phyloP scores from a whole-genome alignment of 2,888 invertebrate genomes.

The Athripsodes cinereus region DNA sequence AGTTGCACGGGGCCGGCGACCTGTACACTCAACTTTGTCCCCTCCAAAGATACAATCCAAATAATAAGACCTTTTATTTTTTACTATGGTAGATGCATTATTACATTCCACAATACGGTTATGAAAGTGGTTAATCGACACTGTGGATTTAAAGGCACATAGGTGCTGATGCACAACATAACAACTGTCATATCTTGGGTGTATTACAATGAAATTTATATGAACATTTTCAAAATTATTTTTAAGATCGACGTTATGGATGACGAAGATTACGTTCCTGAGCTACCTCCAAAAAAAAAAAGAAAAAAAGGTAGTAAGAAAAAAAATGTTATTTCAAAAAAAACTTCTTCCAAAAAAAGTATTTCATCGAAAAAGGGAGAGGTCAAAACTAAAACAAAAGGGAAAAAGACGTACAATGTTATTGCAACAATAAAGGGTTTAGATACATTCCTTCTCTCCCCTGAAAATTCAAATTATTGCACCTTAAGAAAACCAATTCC shows the following conservation, averaged over 20 bases:
- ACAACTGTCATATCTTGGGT: too few species aligned
- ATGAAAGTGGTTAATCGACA: too few species aligned
- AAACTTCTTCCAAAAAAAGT: too few species aligned
- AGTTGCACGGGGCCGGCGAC: too few species aligned
- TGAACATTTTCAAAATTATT: constrained; percentile 23
- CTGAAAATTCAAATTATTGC: not conserved
- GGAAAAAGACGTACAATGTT: not conserved
- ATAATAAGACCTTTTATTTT: too few species aligned
- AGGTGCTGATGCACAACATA: too few species aligned
- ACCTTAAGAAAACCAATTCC: not conserved
- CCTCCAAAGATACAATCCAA: too few species aligned
- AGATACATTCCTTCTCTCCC: not conserved
- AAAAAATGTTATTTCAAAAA: not conserved
- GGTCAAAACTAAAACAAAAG: not conserved
- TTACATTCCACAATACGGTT: too few species aligned
- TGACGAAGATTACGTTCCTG: constrained; percentile 8
- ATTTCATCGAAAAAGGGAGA: not conserved
- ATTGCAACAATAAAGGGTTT: not conserved
- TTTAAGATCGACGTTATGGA: constrained; percentile 10
- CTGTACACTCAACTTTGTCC: too few species aligned
- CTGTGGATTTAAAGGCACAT: too few species aligned
- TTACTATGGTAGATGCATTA: too few species aligned
- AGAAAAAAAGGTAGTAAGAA: not conserved
- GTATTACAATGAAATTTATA: too few species aligned
- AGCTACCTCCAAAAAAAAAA: not conserved